phyloP scores from a whole-genome alignment of 2,113 vertebrate genomes.

The Orcinus orca region DNA sequence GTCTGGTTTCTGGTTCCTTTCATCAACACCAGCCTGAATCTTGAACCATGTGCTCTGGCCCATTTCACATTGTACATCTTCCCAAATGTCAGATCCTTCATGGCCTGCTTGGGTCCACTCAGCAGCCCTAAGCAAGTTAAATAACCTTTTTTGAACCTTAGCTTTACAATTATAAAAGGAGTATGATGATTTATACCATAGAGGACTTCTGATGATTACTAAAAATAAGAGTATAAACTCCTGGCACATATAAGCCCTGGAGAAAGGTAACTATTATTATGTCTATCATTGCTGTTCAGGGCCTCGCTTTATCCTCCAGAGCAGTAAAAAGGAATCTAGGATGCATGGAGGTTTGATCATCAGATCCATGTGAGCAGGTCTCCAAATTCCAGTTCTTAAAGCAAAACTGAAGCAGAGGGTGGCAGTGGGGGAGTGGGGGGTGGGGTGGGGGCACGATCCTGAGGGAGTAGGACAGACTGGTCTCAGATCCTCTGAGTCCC shows the following conservation, averaged over 20 bases:
- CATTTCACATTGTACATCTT: neutral
- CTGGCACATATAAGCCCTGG: neutral
- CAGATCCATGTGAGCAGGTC: neutral
- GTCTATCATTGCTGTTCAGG: neutral
- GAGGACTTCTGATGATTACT: neutral
- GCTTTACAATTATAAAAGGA: neutral
- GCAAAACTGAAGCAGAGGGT: neutral
- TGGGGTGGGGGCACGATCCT: neutral
- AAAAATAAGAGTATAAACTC: slow-evolving; percentile 15
- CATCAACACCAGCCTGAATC: neutral
- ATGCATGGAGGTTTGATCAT: neutral
- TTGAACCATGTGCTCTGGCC: neutral
- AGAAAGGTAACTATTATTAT: neutral
- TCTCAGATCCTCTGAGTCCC: neutral
- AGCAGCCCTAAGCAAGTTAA: neutral
- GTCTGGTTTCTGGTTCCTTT: neutral
- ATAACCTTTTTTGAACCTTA: neutral
- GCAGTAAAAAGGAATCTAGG: neutral
- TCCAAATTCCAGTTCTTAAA: neutral
- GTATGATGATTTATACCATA: neutral
- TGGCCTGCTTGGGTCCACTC: neutral
- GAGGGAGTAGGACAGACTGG: no score
- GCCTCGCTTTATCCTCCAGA: neutral
- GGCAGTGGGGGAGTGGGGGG: no score
- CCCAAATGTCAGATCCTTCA: neutral